Percentiles rank a stretch among this genome's conserved stretches.
Evolutionary conservation across 1,140 invertebrate genomes (phyloP).

Genomic region (Homalodisca vitripennis): DNA sequence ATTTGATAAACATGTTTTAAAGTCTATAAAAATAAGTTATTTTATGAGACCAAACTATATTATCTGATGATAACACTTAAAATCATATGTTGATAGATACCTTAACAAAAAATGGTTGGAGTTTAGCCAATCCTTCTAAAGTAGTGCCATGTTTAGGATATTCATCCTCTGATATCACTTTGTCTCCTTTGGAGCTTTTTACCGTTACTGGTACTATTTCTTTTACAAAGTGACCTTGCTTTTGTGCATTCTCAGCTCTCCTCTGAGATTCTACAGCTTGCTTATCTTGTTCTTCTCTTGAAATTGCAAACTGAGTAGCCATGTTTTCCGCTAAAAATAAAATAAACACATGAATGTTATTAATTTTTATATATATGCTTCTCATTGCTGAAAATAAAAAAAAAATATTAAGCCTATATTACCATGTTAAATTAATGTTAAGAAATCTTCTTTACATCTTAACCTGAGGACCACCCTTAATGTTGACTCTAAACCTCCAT

Average conservation of each 20-base stretch:
- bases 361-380: background rate
- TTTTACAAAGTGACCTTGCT: slow-evolving; percentile 63
- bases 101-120: slow-evolving; percentile 63
- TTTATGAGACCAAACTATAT: no score
- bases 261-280: slow-evolving; percentile 71
- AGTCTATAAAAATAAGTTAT: no score
- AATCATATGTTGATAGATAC: no score
- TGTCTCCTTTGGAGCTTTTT: slow-evolving; percentile 52
- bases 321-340: slow-evolving; percentile 70
- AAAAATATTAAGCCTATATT: background rate
- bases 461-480: no score
- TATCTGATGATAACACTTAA: no score
- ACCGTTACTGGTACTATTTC: slow-evolving; percentile 69
- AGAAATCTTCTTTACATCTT: background rate
- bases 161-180: slow-evolving; percentile 60
- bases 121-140: slow-evolving; percentile 57
- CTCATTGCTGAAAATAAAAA: background rate
- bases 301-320: slow-evolving; percentile 66
- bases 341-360: background rate
- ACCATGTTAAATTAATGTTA: background rate
- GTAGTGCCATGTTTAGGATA: slow-evolving; percentile 63
- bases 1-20: no score
- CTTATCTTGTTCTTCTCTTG: slow-evolving; percentile 71
- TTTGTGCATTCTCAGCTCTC: slow-evolving; percentile 63
- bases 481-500: no score